Base-by-base conservation (phyloP, 2,888 invertebrate species). In the Melitaea athalia region DNA sequence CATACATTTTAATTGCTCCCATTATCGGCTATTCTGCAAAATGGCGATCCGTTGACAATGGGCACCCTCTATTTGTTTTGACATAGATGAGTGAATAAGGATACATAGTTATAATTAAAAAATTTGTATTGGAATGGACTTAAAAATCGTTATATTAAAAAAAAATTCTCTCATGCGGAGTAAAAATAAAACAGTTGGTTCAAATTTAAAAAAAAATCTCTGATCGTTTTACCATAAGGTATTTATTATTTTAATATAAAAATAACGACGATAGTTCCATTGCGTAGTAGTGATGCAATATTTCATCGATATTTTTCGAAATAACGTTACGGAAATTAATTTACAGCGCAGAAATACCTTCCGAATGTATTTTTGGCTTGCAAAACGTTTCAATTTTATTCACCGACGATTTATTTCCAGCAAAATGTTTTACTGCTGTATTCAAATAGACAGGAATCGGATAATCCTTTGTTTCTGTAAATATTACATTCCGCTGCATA, bases 1-100 rank as follows among this genome's bases (percentile, higher is more conserved):
- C 89, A 92, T 91, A 92, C 90, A 92, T 92, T 92, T 92, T 92
- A 92, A 92, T 91, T 91, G 92, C 86, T 85, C 87, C 89, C 89
- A 92, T 92, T 92, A 92, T 91, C 88, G 88, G 86, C 83, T 85
- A 84, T 88, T 89, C 87, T 84, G 83, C 83, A 86, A 87, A 89
- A 88, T 85, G 84, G 84, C 83, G 85, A 84, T 79, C 81, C 81
- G 84, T 83, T 88, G 88, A 88, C 89, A 89, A 89, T 87, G 84
- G 83, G 75, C 69, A 79, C 77, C 81, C 72, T 78, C 79, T 67
- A 81, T 84, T 81, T 82, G 80, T 83, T 82, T 81, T 81, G 82
- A 83, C 77, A 79, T 73, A 74, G 61, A 68, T 14, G 47, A 47
- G 47, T 60, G 60, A 60, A 47, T 60, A 60, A 47, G 45, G 24